Evolutionary conservation across 2,113 vertebrate species (phyloP), one percentile per base, ranked within the genome.

Genomic region (Pao palembangensis): DNA sequence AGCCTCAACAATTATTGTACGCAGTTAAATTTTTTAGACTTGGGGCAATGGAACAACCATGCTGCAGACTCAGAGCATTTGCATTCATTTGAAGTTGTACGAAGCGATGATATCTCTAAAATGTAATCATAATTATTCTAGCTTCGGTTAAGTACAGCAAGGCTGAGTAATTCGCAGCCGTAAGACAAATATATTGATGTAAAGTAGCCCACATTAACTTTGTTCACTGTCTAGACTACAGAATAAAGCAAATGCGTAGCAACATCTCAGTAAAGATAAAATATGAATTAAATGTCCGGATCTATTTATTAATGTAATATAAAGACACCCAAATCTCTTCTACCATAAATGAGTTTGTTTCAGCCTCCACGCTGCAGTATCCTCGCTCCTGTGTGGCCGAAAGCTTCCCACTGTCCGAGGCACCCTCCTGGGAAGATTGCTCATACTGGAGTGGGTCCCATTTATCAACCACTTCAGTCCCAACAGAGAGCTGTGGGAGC

Each of bases 401-500:
- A 44, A 55, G 61, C 64, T 23, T 55, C 61, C 51, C 66, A 58
- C 58, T 59, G 52, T 34, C 28, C 59, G n/a, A 61, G 31, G 42
- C 13, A 4, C 8, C 23, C 43, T 78, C 42, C 58, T 53, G 44
- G 56, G 58, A 11, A 50, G 51, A 31, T 21, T 64, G 70, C 78
- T 63, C 71, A 74, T 59, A 18, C 49, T 77, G 69, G 57, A 80
- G 71, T 75, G 74, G 70, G 64, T 60, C 73, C 78, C 76, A 71
- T 88, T 84, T 79, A 89, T 89, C 86, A 87, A 67, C 66, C 78
- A 76, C 82, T 87, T 78, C 57, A 83, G 58, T 42, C 76, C 38
- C 57, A 67, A 79, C 75, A 78, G 86, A 85, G 82, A 81, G 79
- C 78, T 78, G 79, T 51, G 51, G 60, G 69, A 61, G 67, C 61